Conservation (phyloP, 2,797 vertebrate species). For the Crenichthys baileyi region DNA sequence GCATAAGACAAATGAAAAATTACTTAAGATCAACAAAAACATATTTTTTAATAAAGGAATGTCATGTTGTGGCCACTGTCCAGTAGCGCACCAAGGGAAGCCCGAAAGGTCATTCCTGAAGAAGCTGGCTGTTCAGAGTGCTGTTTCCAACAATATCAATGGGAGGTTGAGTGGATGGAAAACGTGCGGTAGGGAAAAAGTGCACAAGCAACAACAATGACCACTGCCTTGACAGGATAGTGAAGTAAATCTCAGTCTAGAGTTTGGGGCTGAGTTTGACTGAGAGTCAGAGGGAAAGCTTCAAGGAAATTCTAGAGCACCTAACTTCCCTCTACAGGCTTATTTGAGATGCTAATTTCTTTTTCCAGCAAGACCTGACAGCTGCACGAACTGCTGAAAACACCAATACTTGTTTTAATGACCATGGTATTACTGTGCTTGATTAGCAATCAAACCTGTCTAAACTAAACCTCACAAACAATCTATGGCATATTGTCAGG, state of each 20-base stretch:
- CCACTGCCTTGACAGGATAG: neutral
- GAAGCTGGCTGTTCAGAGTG: neutral
- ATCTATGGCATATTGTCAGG: neutral
- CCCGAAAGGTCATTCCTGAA: neutral
- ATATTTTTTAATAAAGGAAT: neutral
- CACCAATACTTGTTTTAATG: neutral
- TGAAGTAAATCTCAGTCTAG: neutral
- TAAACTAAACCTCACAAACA: neutral
- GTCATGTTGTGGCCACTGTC: neutral
- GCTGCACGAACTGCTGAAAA: neutral
- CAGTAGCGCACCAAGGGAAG: neutral
- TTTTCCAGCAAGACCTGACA: neutral
- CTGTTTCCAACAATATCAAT: neutral
- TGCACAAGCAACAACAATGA: neutral
- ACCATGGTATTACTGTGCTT: neutral
- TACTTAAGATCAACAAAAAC: too few relatives aligned
- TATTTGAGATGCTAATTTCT: neutral
- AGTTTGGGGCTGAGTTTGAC: neutral
- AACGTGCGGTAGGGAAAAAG: neutral
- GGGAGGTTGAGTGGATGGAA: neutral
- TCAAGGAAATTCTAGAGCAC: neutral
- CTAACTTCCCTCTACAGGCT: neutral
- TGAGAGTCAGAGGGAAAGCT: neutral
- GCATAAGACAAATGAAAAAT: neutral
- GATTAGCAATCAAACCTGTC: neutral